Percentiles rank a stretch among this genome's conserved stretches.
These are phyloP conservation scores for Rhineura floridana DNA, from an alignment of 2,113 vertebrate species.

Conservation along the genomic window DNA sequence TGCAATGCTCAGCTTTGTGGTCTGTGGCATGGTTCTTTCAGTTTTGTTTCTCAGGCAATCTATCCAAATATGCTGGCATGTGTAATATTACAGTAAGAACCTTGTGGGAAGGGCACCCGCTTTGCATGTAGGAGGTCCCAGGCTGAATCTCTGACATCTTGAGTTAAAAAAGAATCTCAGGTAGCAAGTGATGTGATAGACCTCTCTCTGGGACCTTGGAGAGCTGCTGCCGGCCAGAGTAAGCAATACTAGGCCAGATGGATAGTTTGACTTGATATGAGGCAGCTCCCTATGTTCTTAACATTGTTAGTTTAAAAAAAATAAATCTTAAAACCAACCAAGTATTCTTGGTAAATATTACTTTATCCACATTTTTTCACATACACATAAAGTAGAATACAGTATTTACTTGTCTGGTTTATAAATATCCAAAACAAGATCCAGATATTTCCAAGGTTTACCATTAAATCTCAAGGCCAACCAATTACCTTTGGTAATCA, in stretches of 20 bases:
- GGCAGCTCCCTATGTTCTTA: not conserved
- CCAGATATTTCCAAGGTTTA: not conserved
- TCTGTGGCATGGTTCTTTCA: not conserved
- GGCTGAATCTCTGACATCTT: not conserved
- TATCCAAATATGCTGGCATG: not conserved
- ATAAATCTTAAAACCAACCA: not conserved
- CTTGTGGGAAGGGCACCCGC: not conserved
- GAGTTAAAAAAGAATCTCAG: not conserved
- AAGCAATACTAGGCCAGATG: not conserved
- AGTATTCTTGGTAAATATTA: not conserved
- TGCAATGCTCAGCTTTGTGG: not conserved
- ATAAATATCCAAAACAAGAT: not conserved
- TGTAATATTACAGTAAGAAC: not conserved
- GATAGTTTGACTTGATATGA: not conserved
- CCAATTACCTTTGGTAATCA: not conserved
- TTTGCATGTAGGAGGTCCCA: not conserved
- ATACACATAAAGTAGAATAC: not conserved
- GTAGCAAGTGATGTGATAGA: not conserved
- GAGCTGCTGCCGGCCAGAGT: not conserved
- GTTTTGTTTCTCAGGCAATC: not conserved
- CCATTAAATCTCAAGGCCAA: not conserved
- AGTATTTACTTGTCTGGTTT: not conserved
- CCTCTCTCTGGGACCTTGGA: not conserved
- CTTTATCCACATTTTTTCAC: not conserved
- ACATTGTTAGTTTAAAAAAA: not conserved